Evolutionary conservation across 1,140 invertebrate species (phyloP), one percentile per base, ranked within the genome.

Genomic region (Diorhabda sublineata): DNA sequence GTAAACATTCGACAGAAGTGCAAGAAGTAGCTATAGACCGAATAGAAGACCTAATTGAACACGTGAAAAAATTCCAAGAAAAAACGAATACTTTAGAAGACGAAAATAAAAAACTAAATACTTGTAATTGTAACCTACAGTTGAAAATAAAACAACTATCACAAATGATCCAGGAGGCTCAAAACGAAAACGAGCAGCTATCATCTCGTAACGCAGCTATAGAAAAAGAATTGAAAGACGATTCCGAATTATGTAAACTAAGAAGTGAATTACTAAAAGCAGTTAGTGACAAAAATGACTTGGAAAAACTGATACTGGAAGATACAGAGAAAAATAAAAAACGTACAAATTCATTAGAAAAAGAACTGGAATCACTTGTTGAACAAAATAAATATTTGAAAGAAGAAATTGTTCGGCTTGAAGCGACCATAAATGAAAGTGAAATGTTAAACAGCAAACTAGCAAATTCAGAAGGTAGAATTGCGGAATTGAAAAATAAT

Each of bases 1-100:
- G 71, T 45, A 71, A 70, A 66, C 66, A 77, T 62, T 75, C 75
- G 2, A 61, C 66, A 5, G 75, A 79, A 70, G 70, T 77, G 2
- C 77, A 79, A 69, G 69, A 75, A 26, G 65, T 72, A 8, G 76
- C 77, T 9, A 79, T 75, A 68, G 69, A 73, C 45, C 73, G 77
- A 71, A 73, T 78, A 44, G 70, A 75, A 58, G 75, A 75, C 42
- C 58, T 79, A n/a, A 68, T 72, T 41, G 67, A 74, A 5, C 67
- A 71, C 9, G 45, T 74, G n/a, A 73, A 73, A 60, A 68, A 71
- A 70, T 61, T 67, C 3, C 52, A 71, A 56, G 11, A 65, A 3
- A 61, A 44, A 64, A 59, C 77, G 4, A 42, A 52, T 7, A 61
- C 67, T 58, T 59, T 79, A n/a, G 58, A 70, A 44, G 58, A 62